These are phyloP conservation scores for Antitype chi DNA, from an alignment of 2,888 invertebrate species.

Conservation along the genomic window DNA sequence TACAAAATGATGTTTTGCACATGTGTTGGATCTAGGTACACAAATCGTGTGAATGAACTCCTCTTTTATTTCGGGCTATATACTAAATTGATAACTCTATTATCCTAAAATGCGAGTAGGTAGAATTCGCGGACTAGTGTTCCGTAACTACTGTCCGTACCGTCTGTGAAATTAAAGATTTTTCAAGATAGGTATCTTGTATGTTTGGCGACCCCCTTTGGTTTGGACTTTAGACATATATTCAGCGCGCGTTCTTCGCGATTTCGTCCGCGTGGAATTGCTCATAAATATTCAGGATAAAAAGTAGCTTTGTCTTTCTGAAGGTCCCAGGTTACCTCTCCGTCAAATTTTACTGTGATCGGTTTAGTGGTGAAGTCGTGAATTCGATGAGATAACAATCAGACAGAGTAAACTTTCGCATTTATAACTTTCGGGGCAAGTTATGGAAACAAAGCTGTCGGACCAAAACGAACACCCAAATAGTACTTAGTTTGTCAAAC, in stretches of 20 bases:
- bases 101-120: not conserved
- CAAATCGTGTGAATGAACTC: constrained; percentile 27
- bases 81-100: constrained; percentile 14
- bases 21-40: not conserved
- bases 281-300: not conserved
- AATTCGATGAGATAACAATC: not conserved
- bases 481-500: not conserved
- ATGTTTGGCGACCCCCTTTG: not conserved
- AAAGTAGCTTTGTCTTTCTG: not conserved
- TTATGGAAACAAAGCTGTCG: not conserved
- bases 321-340: not conserved
- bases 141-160: not conserved
- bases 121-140: not conserved
- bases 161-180: not conserved
- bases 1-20: not conserved
- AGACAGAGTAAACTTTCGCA: not conserved
- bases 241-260: not conserved
- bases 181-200: not conserved
- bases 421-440: not conserved
- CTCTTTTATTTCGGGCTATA: not conserved
- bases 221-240: not conserved
- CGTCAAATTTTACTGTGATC: not conserved
- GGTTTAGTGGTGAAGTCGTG: not conserved
- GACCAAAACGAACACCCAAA: constrained; percentile 3
- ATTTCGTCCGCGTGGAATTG: not conserved